phyloP scores from a whole-genome alignment of 2,888 invertebrate species.

The Chrysolina oricalcia region DNA sequence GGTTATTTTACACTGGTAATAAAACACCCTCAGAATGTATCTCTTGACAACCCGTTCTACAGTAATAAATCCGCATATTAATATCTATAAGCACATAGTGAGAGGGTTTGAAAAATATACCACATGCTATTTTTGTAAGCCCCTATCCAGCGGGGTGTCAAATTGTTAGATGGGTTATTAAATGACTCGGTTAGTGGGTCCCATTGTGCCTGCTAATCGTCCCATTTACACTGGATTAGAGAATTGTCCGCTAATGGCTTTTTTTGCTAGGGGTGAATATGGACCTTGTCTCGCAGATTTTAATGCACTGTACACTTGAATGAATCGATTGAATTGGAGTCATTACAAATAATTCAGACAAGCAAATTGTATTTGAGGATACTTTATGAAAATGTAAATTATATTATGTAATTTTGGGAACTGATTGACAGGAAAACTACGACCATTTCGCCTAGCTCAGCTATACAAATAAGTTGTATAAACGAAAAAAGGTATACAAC shows the following conservation, averaged over 20 bases:
- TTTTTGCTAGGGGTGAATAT: conserved; percentile 8
- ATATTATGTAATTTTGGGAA: too few relatives aligned
- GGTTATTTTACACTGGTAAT: conserved; percentile 10
- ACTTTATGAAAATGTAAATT: too few relatives aligned
- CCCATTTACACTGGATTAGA: conserved; percentile 53
- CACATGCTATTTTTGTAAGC: conserved; percentile 48
- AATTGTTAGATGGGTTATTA: conserved; percentile 53
- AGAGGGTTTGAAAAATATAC: conserved; percentile 46
- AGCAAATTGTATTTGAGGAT: background rate
- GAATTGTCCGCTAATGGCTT: conserved; percentile 19
- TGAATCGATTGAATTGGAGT: background rate
- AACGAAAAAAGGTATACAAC: too few relatives aligned
- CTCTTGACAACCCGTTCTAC: conserved; percentile 39
- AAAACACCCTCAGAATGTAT: conserved; percentile 26
- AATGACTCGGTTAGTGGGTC: conserved; percentile 48
- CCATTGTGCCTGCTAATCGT: conserved; percentile 51
- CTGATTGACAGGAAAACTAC: too few relatives aligned
- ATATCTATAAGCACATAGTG: conserved; percentile 45
- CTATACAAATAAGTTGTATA: too few relatives aligned
- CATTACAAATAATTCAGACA: background rate
- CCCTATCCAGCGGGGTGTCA: conserved; percentile 51
- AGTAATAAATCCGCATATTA: conserved; percentile 46
- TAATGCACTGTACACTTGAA: background rate
- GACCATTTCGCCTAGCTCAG: too few relatives aligned
- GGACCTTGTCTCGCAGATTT: background rate